These are phyloP conservation scores for Dryadula phaetusa DNA, from an alignment of 2,888 invertebrate genomes.

Conservation along the genomic window DNA sequence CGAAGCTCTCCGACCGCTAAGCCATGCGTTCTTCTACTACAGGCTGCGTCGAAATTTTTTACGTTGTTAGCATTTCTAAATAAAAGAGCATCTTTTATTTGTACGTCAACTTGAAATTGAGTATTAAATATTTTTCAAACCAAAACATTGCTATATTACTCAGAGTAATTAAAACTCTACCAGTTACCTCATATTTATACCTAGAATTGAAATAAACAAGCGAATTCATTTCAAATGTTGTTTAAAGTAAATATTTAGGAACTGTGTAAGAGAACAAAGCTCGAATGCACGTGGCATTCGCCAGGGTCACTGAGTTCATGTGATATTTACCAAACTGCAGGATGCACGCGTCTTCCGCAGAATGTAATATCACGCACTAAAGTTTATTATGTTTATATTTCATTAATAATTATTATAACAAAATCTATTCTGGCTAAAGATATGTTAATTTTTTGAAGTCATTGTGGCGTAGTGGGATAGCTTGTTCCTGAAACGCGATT, in stretches of 20 bases:
- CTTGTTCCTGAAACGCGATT: no score
- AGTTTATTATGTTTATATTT: conserved; percentile 15
- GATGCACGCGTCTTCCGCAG: conserved; percentile 58
- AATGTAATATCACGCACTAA: conserved; percentile 46
- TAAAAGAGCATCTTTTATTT: no score
- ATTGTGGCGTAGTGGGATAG: no score
- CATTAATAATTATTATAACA: background rate
- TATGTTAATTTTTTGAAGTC: no score
- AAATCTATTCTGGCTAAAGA: background rate
- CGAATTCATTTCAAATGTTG: conserved; percentile 23
- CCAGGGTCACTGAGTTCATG: conserved; percentile 68
- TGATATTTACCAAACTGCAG: conserved; percentile 73
- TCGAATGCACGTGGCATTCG: conserved; percentile 52
- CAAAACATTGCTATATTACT: no score
- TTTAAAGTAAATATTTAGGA: conserved; percentile 34
- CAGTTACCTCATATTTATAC: background rate
- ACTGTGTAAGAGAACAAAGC: conserved; percentile 39
- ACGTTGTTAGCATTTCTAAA: no score
- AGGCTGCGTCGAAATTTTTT: no score
- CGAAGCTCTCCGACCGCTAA: no score
- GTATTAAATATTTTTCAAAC: no score
- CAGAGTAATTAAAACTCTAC: no score
- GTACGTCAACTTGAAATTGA: no score
- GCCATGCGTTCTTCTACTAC: no score
- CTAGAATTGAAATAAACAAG: background rate